phyloP scores from a whole-genome alignment of 2,797 vertebrate genomes.

The Lacerta bilineata region DNA sequence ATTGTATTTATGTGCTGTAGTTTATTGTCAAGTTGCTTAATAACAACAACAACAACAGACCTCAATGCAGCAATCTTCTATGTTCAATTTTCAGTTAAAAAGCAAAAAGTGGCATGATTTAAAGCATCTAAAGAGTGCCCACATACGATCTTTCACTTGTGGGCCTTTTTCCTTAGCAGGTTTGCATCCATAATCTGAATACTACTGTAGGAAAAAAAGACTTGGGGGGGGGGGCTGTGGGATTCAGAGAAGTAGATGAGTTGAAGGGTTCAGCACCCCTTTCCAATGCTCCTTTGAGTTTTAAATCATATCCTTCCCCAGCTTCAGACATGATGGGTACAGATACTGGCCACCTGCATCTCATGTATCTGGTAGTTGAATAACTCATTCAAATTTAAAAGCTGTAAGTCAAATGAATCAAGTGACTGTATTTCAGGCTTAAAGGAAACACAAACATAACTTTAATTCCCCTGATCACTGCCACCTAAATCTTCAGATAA shows the following conservation, averaged over 20 bases:
- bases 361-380: neutral
- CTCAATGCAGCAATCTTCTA: neutral
- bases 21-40: no score
- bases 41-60: no score
- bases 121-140: neutral
- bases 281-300: neutral
- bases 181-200: neutral
- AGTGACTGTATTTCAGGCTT: conserved; percentile 32
- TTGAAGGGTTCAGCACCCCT: neutral
- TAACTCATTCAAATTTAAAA: neutral
- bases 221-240: no score
- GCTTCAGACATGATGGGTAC: neutral
- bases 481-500: neutral
- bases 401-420: neutral
- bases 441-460: conserved; percentile 47
- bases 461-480: neutral
- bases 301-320: neutral
- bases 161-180: neutral
- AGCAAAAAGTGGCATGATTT: neutral
- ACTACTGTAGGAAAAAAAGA: neutral
- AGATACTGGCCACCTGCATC: neutral
- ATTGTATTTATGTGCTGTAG: no score
- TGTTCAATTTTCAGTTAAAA: neutral
- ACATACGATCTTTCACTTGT: neutral
- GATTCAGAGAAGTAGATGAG: neutral